Base-by-base conservation (phyloP, 2,888 invertebrate genomes). In the Beris chalybata region DNA sequence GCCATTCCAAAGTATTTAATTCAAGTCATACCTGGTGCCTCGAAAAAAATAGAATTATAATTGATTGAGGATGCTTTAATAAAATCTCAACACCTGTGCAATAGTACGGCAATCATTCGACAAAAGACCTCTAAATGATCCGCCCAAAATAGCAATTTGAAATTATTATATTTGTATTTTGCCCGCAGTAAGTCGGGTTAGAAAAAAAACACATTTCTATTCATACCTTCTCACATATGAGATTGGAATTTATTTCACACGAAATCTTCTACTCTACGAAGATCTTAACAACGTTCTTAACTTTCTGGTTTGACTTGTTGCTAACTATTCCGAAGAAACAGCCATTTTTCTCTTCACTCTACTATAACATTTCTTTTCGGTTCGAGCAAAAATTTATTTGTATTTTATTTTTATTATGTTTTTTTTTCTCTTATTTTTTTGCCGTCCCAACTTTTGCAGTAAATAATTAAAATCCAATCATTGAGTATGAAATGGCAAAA, bases 401-500 rank as follows among this genome's bases (percentile, higher is more conserved):
- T 38, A 7, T 38, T 38, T 9, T 5, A 38, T 38, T 38, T 38
- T 38, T 38, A 7, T 38, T 38, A 7, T 38, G 38, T 9, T 38
- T 38, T 38, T 22, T 22, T 47, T 58, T 58, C 7, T 58, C 32
- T 59, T 15, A 48, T 59, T 59, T 59, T 48, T 59, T 48, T 22
- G 3, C 22, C 38, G 38, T 38, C 38, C 5, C 38, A 38, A 52
- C 61, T 43, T 67, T 67, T 64, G 56, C 30, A 56, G 53, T 57
- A 63, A 57, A 67, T 58, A 67, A 67, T 67, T 65, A 67, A 67
- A 67, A 67, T 67, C 64, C 67, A 67, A 67, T 67, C 67, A 67
- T 47, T 59, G 59, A 58, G 45, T 59, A 58, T 58, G 64, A 67
- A 67, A 67, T 67, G 59, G 65, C 67, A 65, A 65, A 67, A 67